Evolutionary conservation across 64 coral and sea anemone species (phyloP), one percentile per base, ranked within the genome.

Genomic region (Trachythela sp.): DNA sequence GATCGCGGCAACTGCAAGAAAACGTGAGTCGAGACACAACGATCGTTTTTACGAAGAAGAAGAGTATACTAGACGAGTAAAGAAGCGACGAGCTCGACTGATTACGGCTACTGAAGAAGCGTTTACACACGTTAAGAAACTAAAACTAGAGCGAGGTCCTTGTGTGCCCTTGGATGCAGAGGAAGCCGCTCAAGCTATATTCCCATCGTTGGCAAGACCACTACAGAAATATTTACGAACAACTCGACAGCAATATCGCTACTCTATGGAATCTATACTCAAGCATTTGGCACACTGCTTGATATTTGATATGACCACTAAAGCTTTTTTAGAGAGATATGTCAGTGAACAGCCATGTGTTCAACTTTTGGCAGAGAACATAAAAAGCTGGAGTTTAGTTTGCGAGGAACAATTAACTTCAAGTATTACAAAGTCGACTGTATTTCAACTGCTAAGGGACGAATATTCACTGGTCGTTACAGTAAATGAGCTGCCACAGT

Each of bases 1-100:
- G 26, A 93, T 99, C 48, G 94, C 96, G 4, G 93, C 96, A 9
- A 92, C 90, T n/a, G 94, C 96, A 4, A 77, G 96, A 20, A 88
- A 93, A 88, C 91, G 96, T 37, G 93, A 99, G 42, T 89, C 91
- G 33, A 94, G 93, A 18, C 83, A 94, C 76, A 99, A 99, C 48
- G 96, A 99, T 64, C 96, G 96, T 48, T 99, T 99, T 86, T 99
- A 99, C 39, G 96, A 99, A 84, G 96, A 99, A 87, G 96, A 87
- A 54, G 96, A 99, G 30, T 99, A 93, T 41, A 93, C 92, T 14
- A 92, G 91, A 54, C 94, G 94, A n/a, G 51, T 99, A 0, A 99
- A 99, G 30, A 88, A 94, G 38, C 87, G 96, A 48, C 94, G 89
- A 75, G 96, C 96, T 4, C 91, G 96, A 5, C 33, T 99, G 13